phyloP scores from a whole-genome alignment of 2,888 invertebrate species.

The Silvanus unidentatus region DNA sequence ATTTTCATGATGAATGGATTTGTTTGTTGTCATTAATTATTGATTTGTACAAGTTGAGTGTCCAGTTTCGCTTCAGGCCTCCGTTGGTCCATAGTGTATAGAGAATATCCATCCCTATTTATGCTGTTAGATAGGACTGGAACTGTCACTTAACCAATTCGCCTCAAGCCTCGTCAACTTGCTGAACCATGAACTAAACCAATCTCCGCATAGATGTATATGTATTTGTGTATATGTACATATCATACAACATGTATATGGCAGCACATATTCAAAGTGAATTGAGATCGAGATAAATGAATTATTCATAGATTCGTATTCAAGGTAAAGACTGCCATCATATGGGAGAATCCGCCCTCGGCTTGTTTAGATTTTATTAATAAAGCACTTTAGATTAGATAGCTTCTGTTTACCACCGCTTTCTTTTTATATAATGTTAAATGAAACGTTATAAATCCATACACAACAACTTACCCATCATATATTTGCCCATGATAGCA shows the following conservation, averaged over 20 bases:
- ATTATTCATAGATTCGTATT: constrained; percentile 41
- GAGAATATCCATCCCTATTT: constrained; percentile 13
- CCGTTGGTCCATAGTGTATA: constrained; percentile 17
- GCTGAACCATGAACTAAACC: constrained; percentile 31
- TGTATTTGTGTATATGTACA: constrained; percentile 35
- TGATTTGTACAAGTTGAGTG: constrained; percentile 16
- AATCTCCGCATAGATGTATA: constrained; percentile 31
- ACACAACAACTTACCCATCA: constrained; percentile 8
- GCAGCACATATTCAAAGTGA: constrained; percentile 42
- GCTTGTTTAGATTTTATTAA: constrained; percentile 42
- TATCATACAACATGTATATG: constrained; percentile 42
- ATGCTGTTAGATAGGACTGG: constrained; percentile 18
- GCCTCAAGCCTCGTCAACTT: constrained; percentile 36
- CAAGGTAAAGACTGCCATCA: constrained; percentile 40
- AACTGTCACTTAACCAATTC: constrained; percentile 30
- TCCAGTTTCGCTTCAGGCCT: constrained; percentile 12
- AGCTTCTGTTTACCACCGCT: constrained; percentile 36
- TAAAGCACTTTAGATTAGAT: constrained; percentile 42
- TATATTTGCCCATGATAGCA: background rate
- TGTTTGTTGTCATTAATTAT: constrained; percentile 18
- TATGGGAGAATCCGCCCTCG: constrained; percentile 34
- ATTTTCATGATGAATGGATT: too few species aligned
- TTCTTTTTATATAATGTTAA: constrained; percentile 35
- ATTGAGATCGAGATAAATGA: constrained; percentile 42
- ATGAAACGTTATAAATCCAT: constrained; percentile 35